phyloP scores from a whole-genome alignment of 2,113 vertebrate genomes.

The Crotalus viridis region DNA sequence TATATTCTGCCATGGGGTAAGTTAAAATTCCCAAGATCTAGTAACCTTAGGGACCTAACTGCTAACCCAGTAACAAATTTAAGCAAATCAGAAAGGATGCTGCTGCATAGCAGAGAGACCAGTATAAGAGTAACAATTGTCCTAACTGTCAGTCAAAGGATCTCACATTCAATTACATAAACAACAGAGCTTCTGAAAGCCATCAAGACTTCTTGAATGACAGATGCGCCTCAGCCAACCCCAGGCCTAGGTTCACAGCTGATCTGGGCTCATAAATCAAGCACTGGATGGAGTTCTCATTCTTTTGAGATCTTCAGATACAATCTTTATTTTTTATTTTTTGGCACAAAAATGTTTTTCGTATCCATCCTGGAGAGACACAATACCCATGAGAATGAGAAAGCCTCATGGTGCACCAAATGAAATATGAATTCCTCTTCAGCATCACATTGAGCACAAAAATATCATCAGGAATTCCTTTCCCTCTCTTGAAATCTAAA shows the following conservation, averaged over 20 bases:
- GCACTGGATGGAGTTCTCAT: not conserved
- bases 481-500: not conserved
- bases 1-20: not conserved
- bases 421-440: not conserved
- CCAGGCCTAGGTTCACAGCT: not conserved
- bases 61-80: not conserved
- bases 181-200: not conserved
- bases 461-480: not conserved
- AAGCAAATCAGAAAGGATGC: not conserved
- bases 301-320: not conserved
- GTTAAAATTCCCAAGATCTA: not conserved
- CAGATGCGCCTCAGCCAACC: not conserved
- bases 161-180: not conserved
- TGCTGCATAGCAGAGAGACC: not conserved
- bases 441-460: not conserved
- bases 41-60: not conserved
- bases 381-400: not conserved
- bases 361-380: not conserved
- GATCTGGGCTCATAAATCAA: not conserved
- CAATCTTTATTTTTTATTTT: not conserved
- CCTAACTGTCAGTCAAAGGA: not conserved
- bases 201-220: not conserved
- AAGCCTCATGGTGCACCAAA: not conserved
- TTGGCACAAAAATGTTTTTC: not conserved
- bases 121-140: not conserved